Evolutionary conservation across 2,888 invertebrate species (phyloP).

Genomic region (Volucella inanis): DNA sequence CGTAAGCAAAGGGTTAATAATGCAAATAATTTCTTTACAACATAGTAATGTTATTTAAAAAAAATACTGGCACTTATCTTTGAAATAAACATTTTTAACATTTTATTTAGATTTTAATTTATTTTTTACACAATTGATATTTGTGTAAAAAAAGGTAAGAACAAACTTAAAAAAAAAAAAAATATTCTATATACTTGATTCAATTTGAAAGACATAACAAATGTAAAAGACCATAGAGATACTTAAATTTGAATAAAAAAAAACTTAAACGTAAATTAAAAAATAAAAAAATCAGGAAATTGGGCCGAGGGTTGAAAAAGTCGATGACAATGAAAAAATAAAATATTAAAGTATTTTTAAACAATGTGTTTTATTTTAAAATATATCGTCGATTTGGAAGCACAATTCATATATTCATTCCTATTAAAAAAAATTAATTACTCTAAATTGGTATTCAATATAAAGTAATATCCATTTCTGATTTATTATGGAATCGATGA

Average conservation of each 20-base stretch:
- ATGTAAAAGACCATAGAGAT: slow-evolving; percentile 52
- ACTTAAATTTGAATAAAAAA: slow-evolving; percentile 30
- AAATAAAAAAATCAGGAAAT: slow-evolving; percentile 80
- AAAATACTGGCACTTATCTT: neutral
- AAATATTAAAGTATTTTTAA: slow-evolving; percentile 72
- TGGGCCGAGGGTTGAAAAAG: slow-evolving; percentile 81
- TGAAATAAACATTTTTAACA: neutral
- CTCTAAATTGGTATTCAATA: slow-evolving; percentile 19
- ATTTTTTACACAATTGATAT: too few relatives aligned
- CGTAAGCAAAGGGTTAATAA: too few relatives aligned
- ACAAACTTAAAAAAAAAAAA: slow-evolving; percentile 21
- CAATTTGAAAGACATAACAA: slow-evolving; percentile 14
- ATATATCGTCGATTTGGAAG: slow-evolving; percentile 79
- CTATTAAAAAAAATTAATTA: slow-evolving; percentile 25
- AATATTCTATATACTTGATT: slow-evolving; percentile 21
- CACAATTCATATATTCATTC: slow-evolving; percentile 79
- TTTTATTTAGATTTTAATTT: too few relatives aligned
- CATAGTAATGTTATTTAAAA: neutral
- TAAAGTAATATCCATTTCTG: slow-evolving; percentile 34
- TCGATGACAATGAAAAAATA: slow-evolving; percentile 79
- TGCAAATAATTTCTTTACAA: too few relatives aligned
- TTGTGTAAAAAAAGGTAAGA: too few relatives aligned
- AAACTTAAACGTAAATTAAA: slow-evolving; percentile 53
- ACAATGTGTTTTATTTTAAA: slow-evolving; percentile 16
- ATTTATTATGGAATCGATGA: slow-evolving; percentile 38